Base-by-base conservation (phyloP, 2,113 vertebrate species). In the Mixornis gularis region DNA sequence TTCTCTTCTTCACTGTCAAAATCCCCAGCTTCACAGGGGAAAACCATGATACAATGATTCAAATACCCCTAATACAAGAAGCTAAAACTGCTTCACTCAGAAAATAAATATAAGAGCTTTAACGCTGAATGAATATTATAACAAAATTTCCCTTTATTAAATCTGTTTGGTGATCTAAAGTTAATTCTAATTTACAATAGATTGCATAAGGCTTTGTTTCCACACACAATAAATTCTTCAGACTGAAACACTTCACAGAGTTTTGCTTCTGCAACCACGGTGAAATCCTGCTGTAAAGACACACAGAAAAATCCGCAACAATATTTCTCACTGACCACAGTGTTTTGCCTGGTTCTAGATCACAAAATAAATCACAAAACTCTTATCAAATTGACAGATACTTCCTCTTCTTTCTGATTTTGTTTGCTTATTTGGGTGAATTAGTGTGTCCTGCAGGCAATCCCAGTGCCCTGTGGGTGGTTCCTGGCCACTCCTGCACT, bases 1-100 rank as follows among this genome's bases (percentile, higher is more conserved):
- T 95, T 86, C 80, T 74, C 63, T 90, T 92, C 80, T 89, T 81
- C 59, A 19, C 44, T 70, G 73, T 69, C 78, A 89, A 87, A 96
- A 92, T 44, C 70, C 85, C 77, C 73, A 12, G 41, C 53, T 79
- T 63, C 58, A 49, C n/a, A 13, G 77, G 79, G 76, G 90, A 90
- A 93, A 93, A 70, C 76, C 60, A 13, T 4, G 11, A 87, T 6
- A 32, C 43, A 53, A 12, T 51, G 51, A 93, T 58, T 84, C 73
- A 82, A 72, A 76, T 76, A 51, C 27, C 43, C 46, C 87, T 72
- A 26, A 22, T 2, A 25, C 48, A n/a, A 58, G 34, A 77, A 85
- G 91, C 41, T 65, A 43, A 72, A 87, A 48, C 24, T 62, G 30
- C 46, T 81, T 17, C 34, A 32, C 51, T 55, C 27, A 72, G 66